Conservation (phyloP, 1,140 invertebrate genomes). For the Carposina sasakii region DNA sequence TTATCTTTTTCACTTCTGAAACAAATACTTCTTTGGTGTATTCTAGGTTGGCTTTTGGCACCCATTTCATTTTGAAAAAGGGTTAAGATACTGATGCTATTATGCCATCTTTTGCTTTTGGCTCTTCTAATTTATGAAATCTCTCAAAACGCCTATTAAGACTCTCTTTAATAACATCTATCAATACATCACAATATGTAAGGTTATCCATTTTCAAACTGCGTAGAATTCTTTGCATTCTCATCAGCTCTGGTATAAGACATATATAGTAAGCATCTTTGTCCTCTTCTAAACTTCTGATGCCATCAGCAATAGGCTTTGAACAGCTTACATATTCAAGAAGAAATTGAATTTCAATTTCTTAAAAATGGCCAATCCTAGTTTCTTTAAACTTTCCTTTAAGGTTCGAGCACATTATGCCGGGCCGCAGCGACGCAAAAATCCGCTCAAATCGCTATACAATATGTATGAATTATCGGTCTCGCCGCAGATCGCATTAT, state of each 20-base stretch:
- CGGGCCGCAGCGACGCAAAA: too few relatives aligned
- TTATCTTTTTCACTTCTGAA: constrained; percentile 17
- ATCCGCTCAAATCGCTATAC: too few relatives aligned
- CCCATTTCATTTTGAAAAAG: constrained; percentile 27
- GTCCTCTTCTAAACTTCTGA: constrained; percentile 14
- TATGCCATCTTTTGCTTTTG: constrained; percentile 18
- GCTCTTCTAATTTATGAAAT: constrained; percentile 10
- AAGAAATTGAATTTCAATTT: constrained; percentile 14
- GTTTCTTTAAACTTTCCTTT: too few relatives aligned
- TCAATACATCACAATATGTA: constrained; percentile 10
- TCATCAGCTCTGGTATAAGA: constrained; percentile 16
- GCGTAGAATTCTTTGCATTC: constrained; percentile 14
- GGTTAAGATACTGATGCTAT: constrained; percentile 27
- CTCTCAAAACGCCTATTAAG: constrained; percentile 9
- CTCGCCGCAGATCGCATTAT: too few relatives aligned
- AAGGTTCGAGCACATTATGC: too few relatives aligned
- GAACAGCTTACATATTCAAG: constrained; percentile 9
- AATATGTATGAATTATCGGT: too few relatives aligned
- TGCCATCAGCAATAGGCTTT: constrained; percentile 13
- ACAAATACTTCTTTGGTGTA: constrained; percentile 20
- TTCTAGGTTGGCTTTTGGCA: constrained; percentile 22
- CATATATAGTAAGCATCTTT: constrained; percentile 18
- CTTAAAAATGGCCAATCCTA: too few relatives aligned
- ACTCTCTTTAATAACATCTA: constrained; percentile 12
- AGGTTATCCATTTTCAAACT: constrained; percentile 15